These are phyloP conservation scores for Drosophila neotestacea DNA, from an alignment of 2,888 invertebrate genomes.

Conservation along the genomic window DNA sequence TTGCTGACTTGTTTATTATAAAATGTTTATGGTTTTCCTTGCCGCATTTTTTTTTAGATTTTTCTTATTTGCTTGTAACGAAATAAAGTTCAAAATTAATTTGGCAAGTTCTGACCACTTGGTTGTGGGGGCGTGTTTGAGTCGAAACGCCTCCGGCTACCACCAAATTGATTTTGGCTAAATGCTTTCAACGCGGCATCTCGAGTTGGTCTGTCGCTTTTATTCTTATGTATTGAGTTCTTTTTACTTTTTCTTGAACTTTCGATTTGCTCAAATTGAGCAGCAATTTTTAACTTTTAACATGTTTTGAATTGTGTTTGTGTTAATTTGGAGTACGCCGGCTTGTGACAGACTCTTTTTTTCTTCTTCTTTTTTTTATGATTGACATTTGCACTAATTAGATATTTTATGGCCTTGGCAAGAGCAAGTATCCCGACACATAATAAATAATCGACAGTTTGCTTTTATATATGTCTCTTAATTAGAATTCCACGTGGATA, in stretches of 20 bases:
- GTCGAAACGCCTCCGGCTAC: not conserved
- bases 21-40: constrained; percentile 36
- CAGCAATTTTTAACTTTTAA: not conserved
- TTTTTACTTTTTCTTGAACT: not conserved
- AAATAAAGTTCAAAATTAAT: constrained; percentile 73
- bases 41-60: not conserved
- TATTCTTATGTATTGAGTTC: not conserved
- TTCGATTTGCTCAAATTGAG: constrained; percentile 39
- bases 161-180: constrained; percentile 19
- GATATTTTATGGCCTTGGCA: constrained; percentile 45
- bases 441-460: constrained; percentile 50
- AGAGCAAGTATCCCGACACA: not conserved
- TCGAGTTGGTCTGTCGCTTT: constrained; percentile 24
- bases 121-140: constrained; percentile 12
- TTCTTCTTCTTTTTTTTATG: constrained; percentile 16
- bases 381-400: constrained; percentile 42
- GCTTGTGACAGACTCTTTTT: too few relatives aligned
- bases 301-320: too few relatives aligned
- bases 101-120: constrained; percentile 69
- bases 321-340: not conserved
- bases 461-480: constrained; percentile 59
- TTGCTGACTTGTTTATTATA: constrained; percentile 68
- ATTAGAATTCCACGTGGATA: constrained; percentile 64
- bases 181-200: constrained; percentile 25
- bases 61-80: constrained; percentile 43